Percentiles rank a stretch among this genome's conserved stretches.
Conservation (phyloP, 2,113 vertebrate species). For the Cervus canadensis region DNA sequence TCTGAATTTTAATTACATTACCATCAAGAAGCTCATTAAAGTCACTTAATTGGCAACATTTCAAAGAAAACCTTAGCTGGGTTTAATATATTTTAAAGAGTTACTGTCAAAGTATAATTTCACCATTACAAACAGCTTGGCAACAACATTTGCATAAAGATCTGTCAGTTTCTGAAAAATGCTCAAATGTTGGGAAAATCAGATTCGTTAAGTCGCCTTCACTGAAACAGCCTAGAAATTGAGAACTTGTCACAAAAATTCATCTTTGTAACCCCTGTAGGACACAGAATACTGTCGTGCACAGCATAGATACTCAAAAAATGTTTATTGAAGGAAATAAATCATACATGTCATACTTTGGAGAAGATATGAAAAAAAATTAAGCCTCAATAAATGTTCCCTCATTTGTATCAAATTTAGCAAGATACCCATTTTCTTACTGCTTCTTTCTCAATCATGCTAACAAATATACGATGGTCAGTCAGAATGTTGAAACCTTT, state of each 20-base stretch:
- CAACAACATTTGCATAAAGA: slow-evolving; percentile 87
- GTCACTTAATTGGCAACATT: slow-evolving; percentile 85
- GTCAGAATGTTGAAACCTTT: slow-evolving; percentile 8
- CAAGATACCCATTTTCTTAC: neutral
- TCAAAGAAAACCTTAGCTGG: slow-evolving; percentile 85
- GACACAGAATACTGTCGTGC: neutral
- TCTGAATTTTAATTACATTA: slow-evolving; percentile 88
- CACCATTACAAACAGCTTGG: slow-evolving; percentile 89
- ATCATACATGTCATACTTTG: neutral
- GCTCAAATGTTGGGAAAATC: slow-evolving; percentile 84
- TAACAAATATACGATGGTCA: slow-evolving; percentile 11
- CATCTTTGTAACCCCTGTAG: slow-evolving; percentile 33
- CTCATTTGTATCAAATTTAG: slow-evolving; percentile 31
- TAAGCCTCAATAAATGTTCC: neutral
- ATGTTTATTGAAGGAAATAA: slow-evolving; percentile 10
- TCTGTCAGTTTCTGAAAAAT: slow-evolving; percentile 82
- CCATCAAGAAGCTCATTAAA: slow-evolving; percentile 87
- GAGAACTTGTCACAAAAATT: slow-evolving; percentile 64
- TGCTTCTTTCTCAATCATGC: neutral
- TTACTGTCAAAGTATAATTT: slow-evolving; percentile 89
- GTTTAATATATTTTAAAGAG: slow-evolving; percentile 88
- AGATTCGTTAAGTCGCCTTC: slow-evolving; percentile 81
- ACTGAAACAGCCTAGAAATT: slow-evolving; percentile 75
- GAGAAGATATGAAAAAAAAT: neutral
- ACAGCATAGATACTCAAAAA: neutral